Evolutionary conservation across 1,140 invertebrate species (phyloP).

Genomic region (Trypoxylus dichotomus): DNA sequence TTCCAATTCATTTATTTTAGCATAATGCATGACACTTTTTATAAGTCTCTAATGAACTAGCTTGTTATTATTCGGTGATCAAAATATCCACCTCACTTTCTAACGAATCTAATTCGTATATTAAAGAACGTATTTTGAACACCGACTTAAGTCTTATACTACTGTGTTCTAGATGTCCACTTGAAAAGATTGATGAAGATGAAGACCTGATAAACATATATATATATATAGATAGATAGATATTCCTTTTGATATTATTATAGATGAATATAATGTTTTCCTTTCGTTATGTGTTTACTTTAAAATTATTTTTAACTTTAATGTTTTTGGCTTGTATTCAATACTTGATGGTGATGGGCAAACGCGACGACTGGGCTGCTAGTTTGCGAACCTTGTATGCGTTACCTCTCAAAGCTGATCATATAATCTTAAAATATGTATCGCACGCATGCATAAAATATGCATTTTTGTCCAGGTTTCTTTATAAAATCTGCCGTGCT

Average conservation of each 20-base stretch:
- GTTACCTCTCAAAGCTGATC: slow-evolving; percentile 10
- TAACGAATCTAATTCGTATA: not conserved
- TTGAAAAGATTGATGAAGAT: not conserved
- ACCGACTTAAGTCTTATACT: slow-evolving; percentile 1
- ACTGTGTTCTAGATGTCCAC: slow-evolving; percentile 20
- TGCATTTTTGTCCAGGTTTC: slow-evolving; percentile 32
- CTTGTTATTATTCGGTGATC: not conserved
- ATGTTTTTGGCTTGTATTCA: slow-evolving; percentile 8
- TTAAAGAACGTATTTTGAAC: not conserved
- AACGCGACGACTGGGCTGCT: slow-evolving; percentile 40
- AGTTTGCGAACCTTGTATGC: not conserved
- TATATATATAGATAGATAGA: too few species aligned
- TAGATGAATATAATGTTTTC: not conserved
- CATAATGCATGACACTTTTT: not conserved
- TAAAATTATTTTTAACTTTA: not conserved
- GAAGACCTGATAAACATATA: slow-evolving; percentile 22
- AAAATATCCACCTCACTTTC: not conserved
- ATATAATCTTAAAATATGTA: not conserved
- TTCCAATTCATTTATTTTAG: not conserved
- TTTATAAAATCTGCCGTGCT: not conserved
- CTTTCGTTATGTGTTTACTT: slow-evolving; percentile 1
- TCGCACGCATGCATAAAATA: slow-evolving; percentile 32
- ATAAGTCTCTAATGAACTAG: not conserved
- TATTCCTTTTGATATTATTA: not conserved
- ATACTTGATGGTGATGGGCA: slow-evolving; percentile 37